These are phyloP conservation scores for Caenorhabditis elegans DNA, from an alignment of 1,140 invertebrate species.

Conservation along the genomic window DNA sequence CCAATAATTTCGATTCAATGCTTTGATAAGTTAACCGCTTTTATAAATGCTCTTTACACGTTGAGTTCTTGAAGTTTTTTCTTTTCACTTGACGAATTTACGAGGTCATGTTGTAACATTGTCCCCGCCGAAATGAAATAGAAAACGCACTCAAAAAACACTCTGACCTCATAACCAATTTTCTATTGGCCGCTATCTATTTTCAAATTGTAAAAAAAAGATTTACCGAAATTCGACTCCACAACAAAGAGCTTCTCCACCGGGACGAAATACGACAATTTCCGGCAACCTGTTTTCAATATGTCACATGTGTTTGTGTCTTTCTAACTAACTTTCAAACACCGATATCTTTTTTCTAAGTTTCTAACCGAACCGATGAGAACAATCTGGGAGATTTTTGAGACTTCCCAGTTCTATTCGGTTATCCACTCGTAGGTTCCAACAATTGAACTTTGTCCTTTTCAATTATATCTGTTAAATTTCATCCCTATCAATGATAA, in stretches of 20 bases:
- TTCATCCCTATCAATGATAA: background rate
- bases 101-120: conserved; percentile 22
- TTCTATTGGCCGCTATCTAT: too few species aligned
- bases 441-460: background rate
- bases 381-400: background rate
- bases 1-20: too few species aligned
- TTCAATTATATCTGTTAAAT: background rate
- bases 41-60: too few species aligned
- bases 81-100: background rate
- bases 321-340: background rate
- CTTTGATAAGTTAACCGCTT: too few species aligned
- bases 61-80: background rate
- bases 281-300: conserved; percentile 17
- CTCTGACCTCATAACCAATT: background rate
- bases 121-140: background rate
- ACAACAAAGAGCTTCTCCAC: background rate
- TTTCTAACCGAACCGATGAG: background rate
- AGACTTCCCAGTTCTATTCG: too few species aligned
- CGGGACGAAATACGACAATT: background rate
- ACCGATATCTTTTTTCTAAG: background rate
- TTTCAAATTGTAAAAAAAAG: background rate
- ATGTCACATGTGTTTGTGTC: background rate
- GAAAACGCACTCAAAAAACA: background rate
- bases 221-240: background rate
- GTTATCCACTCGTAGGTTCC: too few species aligned